Conservation (phyloP, 1,140 invertebrate species). For the Zaprionus davidi region DNA sequence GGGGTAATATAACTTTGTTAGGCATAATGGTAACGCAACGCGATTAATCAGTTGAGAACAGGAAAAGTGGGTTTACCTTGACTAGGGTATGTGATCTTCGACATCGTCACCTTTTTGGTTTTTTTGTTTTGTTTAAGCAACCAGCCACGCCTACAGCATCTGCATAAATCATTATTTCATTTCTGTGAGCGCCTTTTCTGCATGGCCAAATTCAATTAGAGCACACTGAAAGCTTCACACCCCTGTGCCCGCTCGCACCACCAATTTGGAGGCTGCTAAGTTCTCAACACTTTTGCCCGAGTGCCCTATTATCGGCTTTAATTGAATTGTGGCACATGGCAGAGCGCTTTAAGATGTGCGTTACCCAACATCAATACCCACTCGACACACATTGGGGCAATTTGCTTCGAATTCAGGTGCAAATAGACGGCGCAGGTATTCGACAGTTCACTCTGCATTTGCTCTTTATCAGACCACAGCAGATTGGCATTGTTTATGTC, state of each 20-base stretch:
- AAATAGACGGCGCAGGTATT: slow-evolving; percentile 21
- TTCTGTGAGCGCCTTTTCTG: slow-evolving; percentile 43
- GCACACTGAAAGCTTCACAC: slow-evolving; percentile 17
- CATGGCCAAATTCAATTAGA: slow-evolving; percentile 56
- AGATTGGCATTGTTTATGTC: slow-evolving; percentile 11
- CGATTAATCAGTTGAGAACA: background rate
- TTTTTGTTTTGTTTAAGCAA: slow-evolving; percentile 1
- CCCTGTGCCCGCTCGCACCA: background rate
- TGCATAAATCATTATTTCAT: slow-evolving; percentile 59
- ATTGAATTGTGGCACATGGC: slow-evolving; percentile 39
- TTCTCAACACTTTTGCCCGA: slow-evolving; percentile 30
- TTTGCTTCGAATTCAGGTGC: slow-evolving; percentile 6
- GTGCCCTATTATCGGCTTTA: slow-evolving; percentile 15
- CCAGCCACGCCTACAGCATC: slow-evolving; percentile 15
- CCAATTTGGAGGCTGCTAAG: background rate
- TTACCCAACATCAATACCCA: slow-evolving; percentile 5
- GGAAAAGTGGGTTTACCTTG: background rate
- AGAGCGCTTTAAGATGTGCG: slow-evolving; percentile 27
- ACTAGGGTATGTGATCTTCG: background rate
- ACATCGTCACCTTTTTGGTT: background rate
- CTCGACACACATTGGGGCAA: slow-evolving; percentile 2
- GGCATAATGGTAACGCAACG: background rate
- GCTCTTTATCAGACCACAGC: slow-evolving; percentile 13
- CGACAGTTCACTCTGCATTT: slow-evolving; percentile 5
- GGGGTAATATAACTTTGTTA: background rate